phyloP scores from a whole-genome alignment of 2,888 invertebrate genomes.

The Ochropleura leucogaster region DNA sequence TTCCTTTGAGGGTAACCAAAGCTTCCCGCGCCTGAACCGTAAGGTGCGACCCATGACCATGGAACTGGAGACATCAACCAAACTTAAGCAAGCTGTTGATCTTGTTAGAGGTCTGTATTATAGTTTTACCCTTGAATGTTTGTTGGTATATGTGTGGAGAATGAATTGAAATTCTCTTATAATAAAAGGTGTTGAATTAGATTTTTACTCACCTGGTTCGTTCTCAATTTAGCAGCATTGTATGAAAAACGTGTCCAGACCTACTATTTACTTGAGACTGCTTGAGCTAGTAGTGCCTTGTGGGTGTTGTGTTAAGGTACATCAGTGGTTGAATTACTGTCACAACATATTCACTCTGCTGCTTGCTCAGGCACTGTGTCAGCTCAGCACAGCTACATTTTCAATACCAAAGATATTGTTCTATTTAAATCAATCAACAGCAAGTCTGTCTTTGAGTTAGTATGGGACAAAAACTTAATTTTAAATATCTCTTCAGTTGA shows the following conservation, averaged over 20 bases:
- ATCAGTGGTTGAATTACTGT: not conserved
- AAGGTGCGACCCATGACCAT: slow-evolving; percentile 80
- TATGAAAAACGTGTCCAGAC: not conserved
- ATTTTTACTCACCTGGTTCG: not conserved
- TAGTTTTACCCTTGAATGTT: not conserved
- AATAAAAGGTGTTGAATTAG: not conserved
- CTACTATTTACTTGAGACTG: not conserved
- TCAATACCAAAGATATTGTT: not conserved
- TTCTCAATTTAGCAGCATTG: not conserved
- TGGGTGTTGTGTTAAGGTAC: accelerated
- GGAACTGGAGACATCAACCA: slow-evolving; percentile 86
- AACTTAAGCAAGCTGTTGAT: slow-evolving; percentile 84
- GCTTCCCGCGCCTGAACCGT: slow-evolving; percentile 89
- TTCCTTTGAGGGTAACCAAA: slow-evolving; percentile 92
- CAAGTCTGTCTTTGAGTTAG: not conserved
- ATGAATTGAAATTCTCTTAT: not conserved
- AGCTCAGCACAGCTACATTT: not conserved
- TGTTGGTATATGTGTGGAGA: not conserved
- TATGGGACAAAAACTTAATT: not conserved
- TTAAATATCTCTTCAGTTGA: slow-evolving; percentile 78
- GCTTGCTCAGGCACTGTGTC: not conserved
- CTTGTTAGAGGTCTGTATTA: slow-evolving; percentile 86
- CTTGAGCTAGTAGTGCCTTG: not conserved
- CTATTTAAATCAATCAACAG: not conserved
- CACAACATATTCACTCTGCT: not conserved